These are phyloP conservation scores for Helicoverpa assulta DNA, from an alignment of 2,888 invertebrate genomes.

Conservation along the genomic window DNA sequence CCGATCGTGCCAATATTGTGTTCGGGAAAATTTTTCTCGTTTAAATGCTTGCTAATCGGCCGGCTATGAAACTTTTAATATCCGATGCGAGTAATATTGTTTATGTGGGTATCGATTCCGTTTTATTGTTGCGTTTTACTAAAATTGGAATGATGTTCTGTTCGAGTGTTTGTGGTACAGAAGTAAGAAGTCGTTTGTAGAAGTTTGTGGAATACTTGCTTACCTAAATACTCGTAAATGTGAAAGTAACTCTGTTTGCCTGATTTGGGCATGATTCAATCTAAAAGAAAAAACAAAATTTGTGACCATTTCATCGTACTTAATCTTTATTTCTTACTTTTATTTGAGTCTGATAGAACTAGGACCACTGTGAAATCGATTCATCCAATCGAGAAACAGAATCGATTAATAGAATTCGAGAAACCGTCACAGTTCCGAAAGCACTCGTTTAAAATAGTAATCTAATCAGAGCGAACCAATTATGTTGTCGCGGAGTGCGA, in stretches of 20 bases:
- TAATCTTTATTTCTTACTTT: no score
- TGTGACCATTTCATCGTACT: no score
- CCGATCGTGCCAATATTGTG: slow-evolving; percentile 76
- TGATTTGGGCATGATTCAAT: no score
- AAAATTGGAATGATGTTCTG: slow-evolving; percentile 32
- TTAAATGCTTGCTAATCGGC: slow-evolving; percentile 66
- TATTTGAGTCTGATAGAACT: no score
- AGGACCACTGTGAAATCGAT: neutral
- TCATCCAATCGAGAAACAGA: neutral
- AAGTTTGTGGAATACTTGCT: no score
- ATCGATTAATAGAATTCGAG: neutral
- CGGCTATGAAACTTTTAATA: slow-evolving; percentile 65
- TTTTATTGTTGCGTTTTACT: slow-evolving; percentile 40
- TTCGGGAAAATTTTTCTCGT: slow-evolving; percentile 56
- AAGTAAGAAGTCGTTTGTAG: no score
- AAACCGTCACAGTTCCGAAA: slow-evolving; percentile 9
- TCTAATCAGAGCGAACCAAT: slow-evolving; percentile 49
- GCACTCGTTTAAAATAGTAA: slow-evolving; percentile 28
- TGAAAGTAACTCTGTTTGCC: no score
- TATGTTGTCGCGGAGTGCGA: slow-evolving; percentile 52
- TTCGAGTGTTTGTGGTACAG: neutral
- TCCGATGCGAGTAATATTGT: slow-evolving; percentile 43
- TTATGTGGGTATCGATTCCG: slow-evolving; percentile 35
- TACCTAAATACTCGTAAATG: no score
- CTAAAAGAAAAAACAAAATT: no score